phyloP scores from a whole-genome alignment of 1,140 invertebrate genomes.

The Dendrolimus punctatus region DNA sequence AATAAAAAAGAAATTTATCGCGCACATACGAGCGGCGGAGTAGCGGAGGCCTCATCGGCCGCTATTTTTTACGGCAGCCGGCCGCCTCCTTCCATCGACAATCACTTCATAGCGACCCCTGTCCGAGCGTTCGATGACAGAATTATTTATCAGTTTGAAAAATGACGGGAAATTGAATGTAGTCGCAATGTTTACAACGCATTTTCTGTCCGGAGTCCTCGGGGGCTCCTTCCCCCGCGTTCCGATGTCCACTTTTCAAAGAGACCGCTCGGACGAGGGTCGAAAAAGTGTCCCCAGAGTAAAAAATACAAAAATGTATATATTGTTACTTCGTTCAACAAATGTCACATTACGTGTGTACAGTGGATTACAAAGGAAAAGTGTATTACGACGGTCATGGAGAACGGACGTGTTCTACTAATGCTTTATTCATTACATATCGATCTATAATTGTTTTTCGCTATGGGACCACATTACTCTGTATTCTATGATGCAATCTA shows the following conservation, averaged over 20 bases:
- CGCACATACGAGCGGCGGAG: conserved; percentile 46
- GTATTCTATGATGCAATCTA: conserved; percentile 53
- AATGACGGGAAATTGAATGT: conserved; percentile 75
- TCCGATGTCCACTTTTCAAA: conserved; percentile 73
- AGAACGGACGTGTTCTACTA: conserved; percentile 29
- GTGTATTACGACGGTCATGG: conserved; percentile 26
- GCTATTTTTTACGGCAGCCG: conserved; percentile 63
- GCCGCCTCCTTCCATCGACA: conserved; percentile 51
- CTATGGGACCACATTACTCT: conserved; percentile 35
- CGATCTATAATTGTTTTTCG: conserved; percentile 51
- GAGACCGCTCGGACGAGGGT: conserved; percentile 71
- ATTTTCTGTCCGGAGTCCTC: conserved; percentile 69
- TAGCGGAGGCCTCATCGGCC: conserved; percentile 41
- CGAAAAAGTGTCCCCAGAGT: conserved; percentile 71
- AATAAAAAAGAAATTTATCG: conserved; percentile 72
- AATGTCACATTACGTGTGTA: conserved; percentile 43
- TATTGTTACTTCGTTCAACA: conserved; percentile 60
- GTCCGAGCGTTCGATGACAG: conserved; percentile 70
- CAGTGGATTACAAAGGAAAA: conserved; percentile 57
- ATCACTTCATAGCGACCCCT: conserved; percentile 71
- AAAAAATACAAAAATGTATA: conserved; percentile 71
- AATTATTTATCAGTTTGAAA: conserved; percentile 75
- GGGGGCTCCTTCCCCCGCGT: conserved; percentile 66
- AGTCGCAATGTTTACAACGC: conserved; percentile 73
- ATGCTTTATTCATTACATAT: conserved; percentile 56